Percentiles rank a stretch among this genome's conserved stretches.
phyloP scores from a whole-genome alignment of 2,888 invertebrate species.

The Sinelater perroti region DNA sequence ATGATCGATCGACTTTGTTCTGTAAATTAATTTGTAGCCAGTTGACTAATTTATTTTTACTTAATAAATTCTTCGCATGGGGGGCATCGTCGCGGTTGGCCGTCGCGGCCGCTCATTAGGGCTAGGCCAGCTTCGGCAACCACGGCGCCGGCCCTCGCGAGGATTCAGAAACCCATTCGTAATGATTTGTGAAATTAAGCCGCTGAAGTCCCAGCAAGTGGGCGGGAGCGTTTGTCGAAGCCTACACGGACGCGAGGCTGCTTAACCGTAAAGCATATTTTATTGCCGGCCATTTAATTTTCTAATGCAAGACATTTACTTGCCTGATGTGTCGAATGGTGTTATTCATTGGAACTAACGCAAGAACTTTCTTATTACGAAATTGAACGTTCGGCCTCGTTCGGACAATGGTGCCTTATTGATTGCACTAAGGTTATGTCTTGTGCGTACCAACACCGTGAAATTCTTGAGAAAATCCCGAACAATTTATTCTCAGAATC shows the following conservation, averaged over 20 bases:
- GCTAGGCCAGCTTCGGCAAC: not conserved
- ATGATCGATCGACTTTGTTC: constrained; percentile 29
- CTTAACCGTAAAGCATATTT: constrained; percentile 12
- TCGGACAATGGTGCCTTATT: too few species aligned
- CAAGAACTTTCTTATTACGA: constrained; percentile 7
- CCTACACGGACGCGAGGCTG: constrained; percentile 19
- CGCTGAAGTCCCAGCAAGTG: constrained; percentile 12
- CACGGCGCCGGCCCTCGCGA: not conserved
- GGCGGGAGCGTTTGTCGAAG: constrained; percentile 21
- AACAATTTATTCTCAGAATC: too few species aligned
- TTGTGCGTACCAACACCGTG: too few species aligned
- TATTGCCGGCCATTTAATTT: constrained; percentile 8
- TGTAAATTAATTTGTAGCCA: constrained; percentile 34
- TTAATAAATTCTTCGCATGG: constrained; percentile 5
- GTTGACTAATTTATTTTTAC: constrained; percentile 25
- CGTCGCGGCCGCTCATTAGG: not conserved
- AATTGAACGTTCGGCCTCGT: constrained; percentile 9
- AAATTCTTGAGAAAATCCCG: too few species aligned
- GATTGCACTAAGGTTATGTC: too few species aligned
- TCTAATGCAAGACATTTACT: constrained; percentile 14
- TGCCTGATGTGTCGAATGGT: constrained; percentile 15
- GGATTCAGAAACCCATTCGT: constrained; percentile 1
- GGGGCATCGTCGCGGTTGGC: constrained; percentile 4
- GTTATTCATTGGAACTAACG: constrained; percentile 3
- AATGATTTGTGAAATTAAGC: constrained; percentile 27